Evolutionary conservation across 2,888 invertebrate species (phyloP).

Genomic region (Heliconius ethilla): DNA sequence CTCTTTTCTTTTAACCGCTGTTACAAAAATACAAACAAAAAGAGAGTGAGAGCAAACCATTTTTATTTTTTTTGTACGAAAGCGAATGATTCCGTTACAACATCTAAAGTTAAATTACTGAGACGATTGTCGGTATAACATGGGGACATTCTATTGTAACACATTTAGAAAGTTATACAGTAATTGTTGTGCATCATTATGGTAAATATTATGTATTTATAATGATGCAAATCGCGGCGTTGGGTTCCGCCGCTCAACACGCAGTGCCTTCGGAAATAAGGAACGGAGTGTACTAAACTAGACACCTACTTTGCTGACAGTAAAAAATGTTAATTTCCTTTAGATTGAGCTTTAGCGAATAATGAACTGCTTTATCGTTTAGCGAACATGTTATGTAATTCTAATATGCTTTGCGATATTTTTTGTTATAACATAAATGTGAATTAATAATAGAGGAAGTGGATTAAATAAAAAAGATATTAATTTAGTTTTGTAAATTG

Average conservation of each 20-base stretch:
- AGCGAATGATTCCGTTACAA: slow-evolving; percentile 52
- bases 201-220: slow-evolving; percentile 10
- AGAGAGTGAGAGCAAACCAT: slow-evolving; percentile 53
- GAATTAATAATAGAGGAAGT: background rate
- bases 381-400: background rate
- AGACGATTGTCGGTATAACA: slow-evolving; percentile 38
- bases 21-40: slow-evolving; percentile 28
- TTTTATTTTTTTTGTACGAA: slow-evolving; percentile 50
- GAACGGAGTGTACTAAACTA: too few relatives aligned
- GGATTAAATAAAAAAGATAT: background rate
- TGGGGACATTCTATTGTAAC: slow-evolving; percentile 43
- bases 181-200: slow-evolving; percentile 25
- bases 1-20: slow-evolving; percentile 26
- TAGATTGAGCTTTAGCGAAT: slow-evolving; percentile 21
- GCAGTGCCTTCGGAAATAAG: too few relatives aligned
- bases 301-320: too few relatives aligned
- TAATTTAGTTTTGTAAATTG: too few relatives aligned
- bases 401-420: slow-evolving; percentile 9
- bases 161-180: slow-evolving; percentile 39
- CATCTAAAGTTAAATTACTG: slow-evolving; percentile 45
- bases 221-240: background rate
- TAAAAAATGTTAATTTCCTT: background rate
- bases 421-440: background rate
- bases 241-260: too few relatives aligned
- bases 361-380: background rate